Percentiles rank a stretch among this genome's conserved stretches.
Conservation (phyloP, 1,140 invertebrate species). For the Trigoniulus corallinus region DNA sequence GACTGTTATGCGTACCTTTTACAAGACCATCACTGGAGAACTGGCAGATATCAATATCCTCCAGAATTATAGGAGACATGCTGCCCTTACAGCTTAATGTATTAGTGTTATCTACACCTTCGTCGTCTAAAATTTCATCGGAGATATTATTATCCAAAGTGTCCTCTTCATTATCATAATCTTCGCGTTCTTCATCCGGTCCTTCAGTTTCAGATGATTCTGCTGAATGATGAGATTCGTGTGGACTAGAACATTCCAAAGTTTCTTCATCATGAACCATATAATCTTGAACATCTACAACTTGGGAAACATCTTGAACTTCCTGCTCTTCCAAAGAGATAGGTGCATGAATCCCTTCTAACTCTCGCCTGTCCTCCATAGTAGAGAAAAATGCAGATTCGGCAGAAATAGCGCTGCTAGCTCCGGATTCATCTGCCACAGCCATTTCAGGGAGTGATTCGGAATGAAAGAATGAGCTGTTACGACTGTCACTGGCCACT, state of each 20-base stretch:
- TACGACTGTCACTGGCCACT: constrained; percentile 16
- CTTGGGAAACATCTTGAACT: too few relatives aligned
- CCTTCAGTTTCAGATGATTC: constrained; percentile 1
- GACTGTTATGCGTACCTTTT: neutral
- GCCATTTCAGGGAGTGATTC: constrained; percentile 14
- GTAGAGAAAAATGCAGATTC: constrained; percentile 10
- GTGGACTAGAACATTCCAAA: neutral
- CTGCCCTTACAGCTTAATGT: constrained; percentile 1
- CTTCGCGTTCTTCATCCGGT: constrained; percentile 6
- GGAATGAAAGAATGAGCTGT: constrained; percentile 14
- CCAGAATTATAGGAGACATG: constrained; percentile 4
- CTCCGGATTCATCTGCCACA: constrained; percentile 3
- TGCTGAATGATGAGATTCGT: neutral
- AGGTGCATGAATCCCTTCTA: too few relatives aligned
- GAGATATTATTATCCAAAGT: constrained; percentile 2
- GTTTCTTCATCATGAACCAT: neutral
- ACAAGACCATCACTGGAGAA: neutral
- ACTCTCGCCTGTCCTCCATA: constrained; percentile 14
- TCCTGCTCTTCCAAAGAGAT: too few relatives aligned
- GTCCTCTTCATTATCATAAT: neutral
- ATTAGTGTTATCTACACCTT: constrained; percentile 9
- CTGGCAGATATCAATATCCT: constrained; percentile 6
- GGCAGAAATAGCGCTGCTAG: constrained; percentile 11
- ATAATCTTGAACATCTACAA: neutral
- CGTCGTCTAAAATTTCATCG: constrained; percentile 8